These are phyloP conservation scores for Streptopelia turtur DNA, from an alignment of 2,797 vertebrate species.

Conservation along the genomic window DNA sequence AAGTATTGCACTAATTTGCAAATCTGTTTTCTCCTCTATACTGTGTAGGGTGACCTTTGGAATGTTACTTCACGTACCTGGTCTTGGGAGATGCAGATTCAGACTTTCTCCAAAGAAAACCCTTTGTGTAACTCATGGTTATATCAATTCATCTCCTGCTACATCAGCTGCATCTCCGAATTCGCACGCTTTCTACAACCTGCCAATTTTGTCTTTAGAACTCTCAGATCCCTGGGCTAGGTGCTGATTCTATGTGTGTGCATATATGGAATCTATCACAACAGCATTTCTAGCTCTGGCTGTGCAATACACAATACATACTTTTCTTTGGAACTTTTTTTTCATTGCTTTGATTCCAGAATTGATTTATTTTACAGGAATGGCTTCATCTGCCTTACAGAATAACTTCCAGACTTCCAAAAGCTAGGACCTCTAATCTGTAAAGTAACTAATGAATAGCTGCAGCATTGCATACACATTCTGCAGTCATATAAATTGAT, in stretches of 20 bases:
- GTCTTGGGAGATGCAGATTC: neutral
- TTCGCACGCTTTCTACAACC: neutral
- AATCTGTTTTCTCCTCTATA: neutral
- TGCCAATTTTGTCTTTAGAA: neutral
- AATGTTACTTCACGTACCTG: neutral
- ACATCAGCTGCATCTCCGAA: neutral
- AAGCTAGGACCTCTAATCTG: neutral
- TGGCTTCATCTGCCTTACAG: neutral
- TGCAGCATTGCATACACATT: neutral
- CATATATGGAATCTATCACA: neutral
- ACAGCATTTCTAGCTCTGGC: neutral
- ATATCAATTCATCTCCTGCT: neutral
- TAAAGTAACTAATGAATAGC: neutral
- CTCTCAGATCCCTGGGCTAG: neutral
- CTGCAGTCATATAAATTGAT: neutral
- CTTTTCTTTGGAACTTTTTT: neutral
- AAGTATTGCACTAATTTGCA: neutral
- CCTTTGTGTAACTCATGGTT: neutral
- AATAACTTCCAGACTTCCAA: neutral
- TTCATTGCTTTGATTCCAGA: neutral
- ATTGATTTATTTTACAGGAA: neutral
- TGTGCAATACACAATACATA: neutral
- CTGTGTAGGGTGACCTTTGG: neutral
- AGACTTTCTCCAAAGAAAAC: neutral
- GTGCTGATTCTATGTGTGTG: neutral